Base-by-base conservation (phyloP, 2,797 vertebrate genomes). In the Ambastaia sidthimunki region DNA sequence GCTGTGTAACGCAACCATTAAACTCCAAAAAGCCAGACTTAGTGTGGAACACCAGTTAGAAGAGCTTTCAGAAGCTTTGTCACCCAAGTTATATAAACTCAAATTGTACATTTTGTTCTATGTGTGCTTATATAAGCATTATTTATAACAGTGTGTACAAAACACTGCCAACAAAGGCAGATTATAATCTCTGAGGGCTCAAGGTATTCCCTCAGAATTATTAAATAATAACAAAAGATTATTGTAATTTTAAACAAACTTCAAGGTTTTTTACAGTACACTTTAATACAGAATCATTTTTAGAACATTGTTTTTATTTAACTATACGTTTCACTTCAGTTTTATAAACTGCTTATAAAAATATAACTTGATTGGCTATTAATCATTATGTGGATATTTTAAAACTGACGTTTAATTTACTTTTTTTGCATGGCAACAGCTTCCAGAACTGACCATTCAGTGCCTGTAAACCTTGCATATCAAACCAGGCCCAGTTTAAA, bases 101-200 rank as follows among this genome's bases (percentile, higher is more conserved):
- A 21, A 59, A 60, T 15, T 41, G 90, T 89, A 93, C 89, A 91
- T 90, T 90, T 87, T 90, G 89, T 91, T 75, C 78, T 19, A 6
- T 62, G 55, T 57, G 44, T 78, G 80, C 81, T 73, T 79, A 4
- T 78, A 50, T 47, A 67, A 44, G 55, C 62, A 3, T 12, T 55
- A 79, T 41, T 34, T 67, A 31, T 7, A n/a, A 44, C 16, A 47
- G n/a, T 23, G 34, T 68, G 57, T 11, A 50, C 59, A 60, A 82
- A 79, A 80, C 73, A 77, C 28, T 6, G 19, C 77, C 83, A 18
- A 85, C 60, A 50, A 80, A 78, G 57, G 55, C 62, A 80, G 59
- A n/a, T n/a, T n/a, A n/a, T n/a, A n/a, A n/a, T n/a, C n/a, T n/a
- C 70, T 74, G 15, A 67, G 9, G 7, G 31, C 37, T 21, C 23